These are phyloP conservation scores for Chouioia cunea DNA, from an alignment of 2,888 invertebrate genomes.

Conservation along the genomic window DNA sequence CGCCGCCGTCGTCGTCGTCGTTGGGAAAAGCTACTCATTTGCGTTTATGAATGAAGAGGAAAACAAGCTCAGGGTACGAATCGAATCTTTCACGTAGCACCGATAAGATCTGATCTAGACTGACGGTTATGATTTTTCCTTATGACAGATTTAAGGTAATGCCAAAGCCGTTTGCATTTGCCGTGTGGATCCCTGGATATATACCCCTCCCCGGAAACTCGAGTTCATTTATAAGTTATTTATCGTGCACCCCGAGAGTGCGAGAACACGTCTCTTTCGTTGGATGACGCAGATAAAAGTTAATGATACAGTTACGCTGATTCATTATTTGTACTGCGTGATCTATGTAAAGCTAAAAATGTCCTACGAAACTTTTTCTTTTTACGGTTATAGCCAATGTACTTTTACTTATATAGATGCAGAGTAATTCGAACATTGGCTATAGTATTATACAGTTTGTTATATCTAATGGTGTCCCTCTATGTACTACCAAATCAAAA, in stretches of 20 bases:
- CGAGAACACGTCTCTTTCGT: too few relatives aligned
- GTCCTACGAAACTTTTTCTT: too few relatives aligned
- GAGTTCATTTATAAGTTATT: constrained; percentile 13
- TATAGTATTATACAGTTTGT: too few relatives aligned
- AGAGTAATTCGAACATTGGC: too few relatives aligned
- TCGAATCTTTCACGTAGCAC: constrained; percentile 38
- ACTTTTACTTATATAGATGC: too few relatives aligned
- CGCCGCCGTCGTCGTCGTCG: constrained; percentile 1
- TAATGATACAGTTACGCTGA: too few relatives aligned
- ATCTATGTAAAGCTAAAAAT: too few relatives aligned
- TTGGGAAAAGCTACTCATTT: constrained; percentile 23
- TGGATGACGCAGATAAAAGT: too few relatives aligned
- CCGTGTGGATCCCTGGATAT: neutral
- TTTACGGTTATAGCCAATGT: too few relatives aligned
- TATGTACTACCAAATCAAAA: too few relatives aligned
- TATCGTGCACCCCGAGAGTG: constrained; percentile 1
- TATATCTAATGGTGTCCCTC: too few relatives aligned
- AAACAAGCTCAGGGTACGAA: constrained; percentile 29
- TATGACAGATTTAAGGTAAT: constrained; percentile 42
- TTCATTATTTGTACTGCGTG: too few relatives aligned
- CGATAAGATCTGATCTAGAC: constrained; percentile 43
- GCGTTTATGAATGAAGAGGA: constrained; percentile 44
- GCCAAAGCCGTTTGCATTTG: constrained; percentile 28
- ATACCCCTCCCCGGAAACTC: neutral
- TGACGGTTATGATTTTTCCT: constrained; percentile 41